Conservation (phyloP, 1,140 invertebrate species). For the Apocrypta bakeri region DNA sequence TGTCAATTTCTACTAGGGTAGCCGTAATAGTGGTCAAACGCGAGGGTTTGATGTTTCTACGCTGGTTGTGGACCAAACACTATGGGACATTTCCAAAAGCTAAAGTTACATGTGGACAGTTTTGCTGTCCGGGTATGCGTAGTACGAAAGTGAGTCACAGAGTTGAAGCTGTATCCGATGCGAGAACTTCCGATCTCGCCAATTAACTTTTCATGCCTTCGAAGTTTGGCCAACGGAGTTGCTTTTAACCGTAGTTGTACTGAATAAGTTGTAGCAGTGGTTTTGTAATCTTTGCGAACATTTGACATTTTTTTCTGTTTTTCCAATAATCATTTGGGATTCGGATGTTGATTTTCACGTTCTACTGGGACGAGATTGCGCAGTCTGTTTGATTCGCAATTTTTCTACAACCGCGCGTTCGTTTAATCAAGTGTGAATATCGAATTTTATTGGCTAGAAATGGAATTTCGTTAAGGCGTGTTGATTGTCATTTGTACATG, state of each 20-base stretch:
- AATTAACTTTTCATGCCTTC: constrained; percentile 46
- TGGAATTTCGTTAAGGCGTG: too few relatives aligned
- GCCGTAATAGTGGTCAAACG: background rate
- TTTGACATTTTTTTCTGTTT: background rate
- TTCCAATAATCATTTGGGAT: background rate
- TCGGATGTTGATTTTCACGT: background rate
- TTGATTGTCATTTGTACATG: background rate
- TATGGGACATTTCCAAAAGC: constrained; percentile 30
- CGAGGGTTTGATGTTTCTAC: constrained; percentile 39
- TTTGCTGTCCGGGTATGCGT: too few relatives aligned
- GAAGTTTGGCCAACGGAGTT: background rate
- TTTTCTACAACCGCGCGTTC: too few relatives aligned
- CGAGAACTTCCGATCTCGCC: constrained; percentile 29
- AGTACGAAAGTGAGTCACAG: too few relatives aligned
- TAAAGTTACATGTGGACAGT: constrained; percentile 30
- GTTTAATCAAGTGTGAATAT: background rate
- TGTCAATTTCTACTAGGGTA: too few relatives aligned
- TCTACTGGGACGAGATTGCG: background rate
- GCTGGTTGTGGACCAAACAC: background rate
- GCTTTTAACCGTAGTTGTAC: too few relatives aligned
- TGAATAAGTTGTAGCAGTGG: too few relatives aligned
- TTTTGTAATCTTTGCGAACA: background rate
- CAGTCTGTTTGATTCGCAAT: background rate
- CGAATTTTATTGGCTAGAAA: too few relatives aligned
- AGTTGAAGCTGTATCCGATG: background rate